Conservation (phyloP, 2,797 vertebrate genomes). For the Echeneis naucrates region DNA sequence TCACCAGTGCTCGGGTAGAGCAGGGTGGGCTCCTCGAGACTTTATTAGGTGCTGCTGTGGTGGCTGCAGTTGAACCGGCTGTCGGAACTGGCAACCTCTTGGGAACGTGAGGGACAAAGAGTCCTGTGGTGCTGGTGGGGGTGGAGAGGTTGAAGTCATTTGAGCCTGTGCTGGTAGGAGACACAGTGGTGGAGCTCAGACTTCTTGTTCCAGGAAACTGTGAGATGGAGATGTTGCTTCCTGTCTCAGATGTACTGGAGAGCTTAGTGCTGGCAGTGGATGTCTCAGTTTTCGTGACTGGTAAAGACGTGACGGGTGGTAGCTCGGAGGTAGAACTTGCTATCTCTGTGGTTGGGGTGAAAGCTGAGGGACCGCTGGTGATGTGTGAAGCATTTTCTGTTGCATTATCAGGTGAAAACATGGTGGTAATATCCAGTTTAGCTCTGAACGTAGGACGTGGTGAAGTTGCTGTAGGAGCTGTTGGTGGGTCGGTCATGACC, state of each 20-base stretch:
- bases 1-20: constrained; percentile 45
- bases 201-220: neutral
- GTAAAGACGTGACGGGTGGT: neutral
- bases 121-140: constrained; percentile 9
- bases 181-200: neutral
- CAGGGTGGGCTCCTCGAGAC: constrained; percentile 40
- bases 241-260: neutral
- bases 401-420: neutral
- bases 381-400: neutral
- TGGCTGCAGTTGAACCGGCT: neutral
- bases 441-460: neutral
- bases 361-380: constrained; percentile 5
- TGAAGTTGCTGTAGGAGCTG: neutral
- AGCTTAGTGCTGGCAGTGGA: neutral
- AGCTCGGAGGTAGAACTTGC: neutral
- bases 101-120: neutral
- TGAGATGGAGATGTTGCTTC: neutral
- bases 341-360: neutral
- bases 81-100: neutral
- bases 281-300: neutral
- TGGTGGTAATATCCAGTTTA: neutral
- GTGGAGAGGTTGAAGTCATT: constrained; percentile 16
- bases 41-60: neutral
- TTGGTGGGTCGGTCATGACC: neutral
- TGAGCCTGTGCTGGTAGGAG: neutral